Conservation (phyloP, 1,140 invertebrate species). For the Mactra quadrangularis region DNA sequence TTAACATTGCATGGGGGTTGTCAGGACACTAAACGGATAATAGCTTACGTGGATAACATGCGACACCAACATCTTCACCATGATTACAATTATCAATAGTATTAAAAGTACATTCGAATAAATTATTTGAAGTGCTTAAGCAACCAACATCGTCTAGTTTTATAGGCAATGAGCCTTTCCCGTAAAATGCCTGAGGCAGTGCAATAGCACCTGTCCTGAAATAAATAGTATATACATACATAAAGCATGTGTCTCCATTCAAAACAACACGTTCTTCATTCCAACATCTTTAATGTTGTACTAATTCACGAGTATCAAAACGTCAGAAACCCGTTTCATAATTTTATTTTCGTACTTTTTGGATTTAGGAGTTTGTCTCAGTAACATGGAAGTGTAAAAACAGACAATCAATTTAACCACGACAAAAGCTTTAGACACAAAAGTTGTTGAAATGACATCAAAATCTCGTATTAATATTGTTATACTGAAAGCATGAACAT, state of each 20-base stretch:
- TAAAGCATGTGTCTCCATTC: background rate
- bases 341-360: no score
- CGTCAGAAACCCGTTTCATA: no score
- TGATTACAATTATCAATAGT: background rate
- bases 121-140: background rate
- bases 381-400: no score
- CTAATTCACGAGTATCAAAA: no score
- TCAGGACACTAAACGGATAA: no score
- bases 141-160: background rate
- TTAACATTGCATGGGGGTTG: no score
- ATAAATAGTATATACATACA: background rate
- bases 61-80: conserved; percentile 1
- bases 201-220: background rate
- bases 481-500: no score
- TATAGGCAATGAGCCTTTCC: conserved; percentile 35
- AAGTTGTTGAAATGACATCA: no score
- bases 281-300: background rate
- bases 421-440: no score
- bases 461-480: no score
- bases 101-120: background rate
- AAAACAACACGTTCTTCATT: background rate
- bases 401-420: no score
- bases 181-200: conserved; percentile 57
- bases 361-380: no score
- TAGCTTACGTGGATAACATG: background rate